These are phyloP conservation scores for Xylocampa areola DNA, from an alignment of 2,888 invertebrate species.

Conservation along the genomic window DNA sequence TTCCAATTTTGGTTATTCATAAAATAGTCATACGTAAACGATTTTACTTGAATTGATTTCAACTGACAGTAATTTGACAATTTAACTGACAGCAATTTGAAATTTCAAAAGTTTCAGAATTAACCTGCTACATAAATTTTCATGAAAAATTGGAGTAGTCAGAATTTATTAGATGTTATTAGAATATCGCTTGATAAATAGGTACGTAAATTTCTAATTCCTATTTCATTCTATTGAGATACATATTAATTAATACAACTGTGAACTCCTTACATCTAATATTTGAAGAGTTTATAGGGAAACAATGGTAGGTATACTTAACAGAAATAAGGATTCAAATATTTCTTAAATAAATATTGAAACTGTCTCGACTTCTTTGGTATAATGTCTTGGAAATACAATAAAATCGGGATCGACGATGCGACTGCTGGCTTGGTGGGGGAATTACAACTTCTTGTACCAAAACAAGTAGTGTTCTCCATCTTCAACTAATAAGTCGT, in stretches of 20 bases:
- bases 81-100: conserved; percentile 10
- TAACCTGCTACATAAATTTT: conserved; percentile 33
- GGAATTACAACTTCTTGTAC: conserved; percentile 96
- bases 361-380: not conserved
- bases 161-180: conserved; percentile 33
- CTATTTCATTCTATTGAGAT: conserved; percentile 48
- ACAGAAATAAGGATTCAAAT: not conserved
- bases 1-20: too few relatives aligned
- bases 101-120: conserved; percentile 14
- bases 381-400: conserved; percentile 19
- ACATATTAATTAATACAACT: conserved; percentile 33
- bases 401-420: conserved; percentile 18
- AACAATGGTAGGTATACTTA: too few relatives aligned
- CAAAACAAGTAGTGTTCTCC: conserved; percentile 97
- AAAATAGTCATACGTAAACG: too few relatives aligned
- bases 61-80: too few relatives aligned
- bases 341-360: not conserved
- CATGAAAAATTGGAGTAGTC: conserved; percentile 29
- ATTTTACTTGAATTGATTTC: too few relatives aligned
- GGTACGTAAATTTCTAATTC: conserved; percentile 41
- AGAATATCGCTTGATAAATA: conserved; percentile 41
- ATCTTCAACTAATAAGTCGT: conserved; percentile 95
- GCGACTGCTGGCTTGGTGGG: conserved; percentile 7
- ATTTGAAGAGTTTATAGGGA: not conserved
- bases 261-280: conserved; percentile 30